These are phyloP conservation scores for Ranitomeya imitator DNA, from an alignment of 2,113 vertebrate genomes.

Conservation along the genomic window DNA sequence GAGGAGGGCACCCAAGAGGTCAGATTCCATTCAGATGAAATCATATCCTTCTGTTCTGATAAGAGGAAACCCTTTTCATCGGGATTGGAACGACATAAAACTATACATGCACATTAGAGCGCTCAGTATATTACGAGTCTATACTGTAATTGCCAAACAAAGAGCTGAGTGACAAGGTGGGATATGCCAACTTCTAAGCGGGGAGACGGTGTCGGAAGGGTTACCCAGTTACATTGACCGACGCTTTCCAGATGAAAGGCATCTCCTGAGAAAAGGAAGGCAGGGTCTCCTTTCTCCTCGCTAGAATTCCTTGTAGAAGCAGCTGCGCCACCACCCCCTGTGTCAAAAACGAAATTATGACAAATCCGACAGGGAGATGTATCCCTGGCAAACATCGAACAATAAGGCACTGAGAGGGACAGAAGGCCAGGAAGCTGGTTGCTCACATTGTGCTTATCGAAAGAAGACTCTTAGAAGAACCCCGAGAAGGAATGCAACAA, in stretches of 20 bases:
- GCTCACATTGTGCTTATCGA: background rate
- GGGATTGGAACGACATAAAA: conserved; percentile 67
- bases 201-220: rapidly evolving
- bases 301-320: conserved; percentile 66
- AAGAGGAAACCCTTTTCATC: conserved; percentile 78
- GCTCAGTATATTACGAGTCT: conserved; percentile 60
- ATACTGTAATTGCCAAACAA: conserved; percentile 53
- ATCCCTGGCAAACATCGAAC: conserved; percentile 58
- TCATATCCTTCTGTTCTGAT: conserved; percentile 87
- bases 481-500: conserved; percentile 1
- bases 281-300: conserved; percentile 58
- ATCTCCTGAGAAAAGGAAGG: background rate
- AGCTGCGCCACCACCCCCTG: conserved; percentile 66
- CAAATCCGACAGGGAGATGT: conserved; percentile 59
- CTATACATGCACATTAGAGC: conserved; percentile 62
- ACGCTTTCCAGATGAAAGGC: conserved; percentile 58
- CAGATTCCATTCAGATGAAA: conserved; percentile 87
- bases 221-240: background rate
- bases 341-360: conserved; percentile 65
- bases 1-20: conserved; percentile 86
- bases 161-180: conserved; percentile 51
- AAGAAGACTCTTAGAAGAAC: conserved; percentile 42
- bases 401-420: conserved; percentile 53
- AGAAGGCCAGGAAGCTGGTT: conserved; percentile 43
- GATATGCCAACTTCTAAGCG: conserved; percentile 49